These are phyloP conservation scores for Microcebus ravelobensis DNA, from an alignment of 2,113 vertebrate genomes.

Conservation along the genomic window DNA sequence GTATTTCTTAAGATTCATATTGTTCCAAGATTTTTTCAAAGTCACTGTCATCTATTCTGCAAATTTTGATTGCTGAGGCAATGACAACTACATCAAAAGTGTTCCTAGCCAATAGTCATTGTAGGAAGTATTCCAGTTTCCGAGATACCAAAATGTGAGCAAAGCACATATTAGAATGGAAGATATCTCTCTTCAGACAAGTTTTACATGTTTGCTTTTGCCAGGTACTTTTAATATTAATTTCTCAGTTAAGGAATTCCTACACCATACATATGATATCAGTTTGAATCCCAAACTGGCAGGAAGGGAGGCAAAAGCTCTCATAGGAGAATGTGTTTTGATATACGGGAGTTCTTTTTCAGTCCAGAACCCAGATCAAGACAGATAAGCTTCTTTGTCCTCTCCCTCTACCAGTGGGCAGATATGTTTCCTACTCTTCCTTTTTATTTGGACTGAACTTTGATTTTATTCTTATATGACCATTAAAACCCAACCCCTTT, in stretches of 20 bases:
- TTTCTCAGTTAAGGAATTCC: not conserved
- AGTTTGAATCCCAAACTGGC: conserved; percentile 18
- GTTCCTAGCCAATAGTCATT: not conserved
- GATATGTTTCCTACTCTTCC: not conserved
- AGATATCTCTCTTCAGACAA: not conserved
- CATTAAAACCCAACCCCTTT: not conserved
- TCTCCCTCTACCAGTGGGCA: not conserved
- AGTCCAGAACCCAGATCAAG: not conserved
- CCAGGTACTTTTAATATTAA: not conserved
- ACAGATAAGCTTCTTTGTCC: not conserved
- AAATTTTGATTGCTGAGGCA: not conserved
- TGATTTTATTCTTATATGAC: not conserved
- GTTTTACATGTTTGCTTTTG: not conserved
- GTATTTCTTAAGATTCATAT: not conserved
- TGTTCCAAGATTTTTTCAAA: not conserved
- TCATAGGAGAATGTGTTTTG: not conserved
- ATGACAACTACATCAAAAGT: not conserved
- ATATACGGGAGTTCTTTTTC: not conserved
- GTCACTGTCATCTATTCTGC: not conserved
- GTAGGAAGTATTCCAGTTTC: not conserved
- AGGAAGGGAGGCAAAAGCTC: not conserved
- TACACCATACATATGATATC: not conserved
- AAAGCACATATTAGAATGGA: not conserved
- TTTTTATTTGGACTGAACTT: not conserved
- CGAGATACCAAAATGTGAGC: not conserved